These are phyloP conservation scores for Callopanchax toddi DNA, from an alignment of 2,113 vertebrate species.

Conservation along the genomic window DNA sequence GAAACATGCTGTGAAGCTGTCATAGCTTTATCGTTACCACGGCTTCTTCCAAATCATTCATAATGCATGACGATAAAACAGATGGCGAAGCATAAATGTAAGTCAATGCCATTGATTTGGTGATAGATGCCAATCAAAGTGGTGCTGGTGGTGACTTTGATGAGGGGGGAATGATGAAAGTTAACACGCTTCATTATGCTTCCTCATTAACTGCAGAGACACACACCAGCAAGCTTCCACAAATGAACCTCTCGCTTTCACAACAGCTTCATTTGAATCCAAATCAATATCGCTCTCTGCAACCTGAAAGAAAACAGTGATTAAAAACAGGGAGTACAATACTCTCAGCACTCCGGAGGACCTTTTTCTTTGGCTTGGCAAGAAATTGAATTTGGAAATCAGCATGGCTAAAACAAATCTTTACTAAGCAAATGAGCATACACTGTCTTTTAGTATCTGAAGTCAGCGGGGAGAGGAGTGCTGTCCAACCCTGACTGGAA, in stretches of 20 bases:
- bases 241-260: slow-evolving; percentile 59
- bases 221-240: slow-evolving; percentile 50
- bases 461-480: slow-evolving; percentile 72
- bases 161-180: slow-evolving; percentile 46
- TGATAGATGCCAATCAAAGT: slow-evolving; percentile 70
- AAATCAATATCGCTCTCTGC: slow-evolving; percentile 68
- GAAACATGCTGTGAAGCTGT: slow-evolving; percentile 38
- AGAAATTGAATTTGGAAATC: slow-evolving; percentile 72
- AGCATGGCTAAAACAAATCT: slow-evolving; percentile 58
- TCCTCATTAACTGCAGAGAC: slow-evolving; percentile 62
- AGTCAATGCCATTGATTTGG: slow-evolving; percentile 54
- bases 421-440: slow-evolving; percentile 69
- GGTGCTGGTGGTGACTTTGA: slow-evolving; percentile 48
- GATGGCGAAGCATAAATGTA: slow-evolving; percentile 50
- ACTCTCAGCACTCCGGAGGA: slow-evolving; percentile 54
- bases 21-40: slow-evolving; percentile 48
- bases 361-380: slow-evolving; percentile 52
- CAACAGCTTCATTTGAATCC: slow-evolving; percentile 65
- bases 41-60: slow-evolving; percentile 40
- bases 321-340: slow-evolving; percentile 49
- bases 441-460: slow-evolving; percentile 72
- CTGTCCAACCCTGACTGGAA: slow-evolving; percentile 72
- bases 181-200: slow-evolving; percentile 67
- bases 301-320: slow-evolving; percentile 67
- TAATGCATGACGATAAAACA: slow-evolving; percentile 45